phyloP scores from a whole-genome alignment of 2,888 invertebrate species.

The Cryptosula pallasiana region DNA sequence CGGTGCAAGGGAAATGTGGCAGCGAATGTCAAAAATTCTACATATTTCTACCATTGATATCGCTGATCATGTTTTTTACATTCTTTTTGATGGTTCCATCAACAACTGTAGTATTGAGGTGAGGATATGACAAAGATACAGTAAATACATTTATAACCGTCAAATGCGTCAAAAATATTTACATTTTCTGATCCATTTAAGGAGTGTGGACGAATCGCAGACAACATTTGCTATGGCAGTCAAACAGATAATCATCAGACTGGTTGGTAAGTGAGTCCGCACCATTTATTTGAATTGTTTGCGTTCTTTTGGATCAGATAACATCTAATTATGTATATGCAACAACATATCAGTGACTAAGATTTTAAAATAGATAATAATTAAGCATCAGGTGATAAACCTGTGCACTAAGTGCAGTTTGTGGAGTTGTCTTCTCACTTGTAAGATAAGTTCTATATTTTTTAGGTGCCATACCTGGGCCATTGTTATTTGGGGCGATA shows the following conservation, averaged over 20 bases:
- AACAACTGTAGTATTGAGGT: slow-evolving; percentile 74
- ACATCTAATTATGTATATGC: no score
- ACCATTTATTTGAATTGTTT: background rate
- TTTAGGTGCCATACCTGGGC: slow-evolving; percentile 79
- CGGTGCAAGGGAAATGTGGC: slow-evolving; percentile 41
- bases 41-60: slow-evolving; percentile 64
- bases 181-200: slow-evolving; percentile 55
- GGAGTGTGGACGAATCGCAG: slow-evolving; percentile 87
- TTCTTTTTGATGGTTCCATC: slow-evolving; percentile 80
- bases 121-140: no score
- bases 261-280: slow-evolving; percentile 43
- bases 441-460: no score
- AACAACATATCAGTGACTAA: no score
- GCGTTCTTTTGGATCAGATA: no score
- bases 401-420: no score
- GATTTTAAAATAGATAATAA: no score
- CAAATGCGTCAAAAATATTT: no score
- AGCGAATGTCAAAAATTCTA: slow-evolving; percentile 52
- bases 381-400: no score
- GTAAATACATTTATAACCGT: no score
- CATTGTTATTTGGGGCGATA: slow-evolving; percentile 87
- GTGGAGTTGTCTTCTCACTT: no score
- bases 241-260: slow-evolving; percentile 90
- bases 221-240: slow-evolving; percentile 91
- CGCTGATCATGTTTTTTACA: slow-evolving; percentile 60